Conservation (phyloP, 2,797 vertebrate genomes). For the Clarias laeviceps region DNA sequence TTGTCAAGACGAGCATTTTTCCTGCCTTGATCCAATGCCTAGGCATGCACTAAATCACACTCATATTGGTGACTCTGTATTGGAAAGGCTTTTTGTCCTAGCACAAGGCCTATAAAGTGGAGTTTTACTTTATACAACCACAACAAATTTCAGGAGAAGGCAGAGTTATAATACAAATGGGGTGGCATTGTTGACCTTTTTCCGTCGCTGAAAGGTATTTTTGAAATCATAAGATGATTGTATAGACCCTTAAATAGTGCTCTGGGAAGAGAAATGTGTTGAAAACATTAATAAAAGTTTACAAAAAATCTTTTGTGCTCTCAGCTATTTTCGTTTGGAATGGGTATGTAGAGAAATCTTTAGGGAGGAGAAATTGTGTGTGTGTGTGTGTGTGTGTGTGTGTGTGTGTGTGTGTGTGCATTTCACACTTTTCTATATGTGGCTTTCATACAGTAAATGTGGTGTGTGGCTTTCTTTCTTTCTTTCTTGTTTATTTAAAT, state of each 20-base stretch:
- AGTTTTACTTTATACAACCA: slow-evolving; percentile 13
- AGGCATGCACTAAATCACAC: slow-evolving; percentile 27
- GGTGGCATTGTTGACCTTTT: background rate
- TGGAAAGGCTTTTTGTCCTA: slow-evolving; percentile 12
- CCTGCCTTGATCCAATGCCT: slow-evolving; percentile 33
- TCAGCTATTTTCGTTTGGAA: slow-evolving; percentile 62
- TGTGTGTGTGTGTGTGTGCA: background rate
- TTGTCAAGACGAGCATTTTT: slow-evolving; percentile 43
- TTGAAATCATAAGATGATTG: slow-evolving; percentile 68
- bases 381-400: slow-evolving; percentile 22
- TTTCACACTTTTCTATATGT: background rate
- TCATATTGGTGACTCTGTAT: slow-evolving; percentile 37
- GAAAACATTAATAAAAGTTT: slow-evolving; percentile 69
- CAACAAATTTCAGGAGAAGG: slow-evolving; percentile 63
- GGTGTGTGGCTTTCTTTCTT: background rate
- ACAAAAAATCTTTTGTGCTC: slow-evolving; percentile 70
- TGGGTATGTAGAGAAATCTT: slow-evolving; percentile 61
- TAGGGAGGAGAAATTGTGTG: background rate
- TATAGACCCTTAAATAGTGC: slow-evolving; percentile 57
- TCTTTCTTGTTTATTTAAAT: background rate
- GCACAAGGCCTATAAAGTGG: slow-evolving; percentile 15
- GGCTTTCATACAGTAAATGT: background rate
- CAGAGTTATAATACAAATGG: background rate
- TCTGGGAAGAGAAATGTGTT: slow-evolving; percentile 54
- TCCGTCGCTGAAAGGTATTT: slow-evolving; percentile 32